These are phyloP conservation scores for Heterotilapia buettikoferi DNA, from an alignment of 2,113 vertebrate species.

Conservation along the genomic window DNA sequence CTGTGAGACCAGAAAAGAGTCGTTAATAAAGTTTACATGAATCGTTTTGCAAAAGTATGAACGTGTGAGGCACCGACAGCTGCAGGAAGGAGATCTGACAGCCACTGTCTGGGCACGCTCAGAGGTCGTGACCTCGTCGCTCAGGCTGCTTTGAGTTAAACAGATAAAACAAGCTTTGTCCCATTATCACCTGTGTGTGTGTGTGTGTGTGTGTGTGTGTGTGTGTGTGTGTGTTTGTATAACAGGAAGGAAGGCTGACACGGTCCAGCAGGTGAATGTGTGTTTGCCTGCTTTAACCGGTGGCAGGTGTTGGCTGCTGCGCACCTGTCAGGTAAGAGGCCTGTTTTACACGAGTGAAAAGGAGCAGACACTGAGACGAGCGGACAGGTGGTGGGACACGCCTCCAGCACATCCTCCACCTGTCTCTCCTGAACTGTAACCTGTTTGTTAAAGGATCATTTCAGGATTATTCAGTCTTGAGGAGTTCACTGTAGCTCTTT, in stretches of 20 bases:
- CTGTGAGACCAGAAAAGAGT: not conserved
- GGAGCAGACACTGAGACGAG: not conserved
- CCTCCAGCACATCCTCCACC: not conserved
- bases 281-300: not conserved
- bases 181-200: not conserved
- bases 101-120: not conserved
- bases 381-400: slow-evolving; percentile 10
- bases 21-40: not conserved
- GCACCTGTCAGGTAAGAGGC: slow-evolving; percentile 28
- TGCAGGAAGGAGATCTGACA: not conserved
- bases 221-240: not conserved
- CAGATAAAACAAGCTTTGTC: not conserved
- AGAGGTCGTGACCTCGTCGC: not conserved
- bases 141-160: not conserved
- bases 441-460: not conserved
- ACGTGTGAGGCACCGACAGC: not conserved
- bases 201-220: not conserved
- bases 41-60: not conserved
- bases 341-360: not conserved
- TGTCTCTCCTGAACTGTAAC: not conserved
- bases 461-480: not conserved
- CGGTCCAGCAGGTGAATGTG: not conserved
- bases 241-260: not conserved
- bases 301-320: slow-evolving; percentile 5
- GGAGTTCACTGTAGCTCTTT: not conserved